Evolutionary conservation across 2,888 invertebrate species (phyloP).

Genomic region (Cataglyphis rosenhaueri): DNA sequence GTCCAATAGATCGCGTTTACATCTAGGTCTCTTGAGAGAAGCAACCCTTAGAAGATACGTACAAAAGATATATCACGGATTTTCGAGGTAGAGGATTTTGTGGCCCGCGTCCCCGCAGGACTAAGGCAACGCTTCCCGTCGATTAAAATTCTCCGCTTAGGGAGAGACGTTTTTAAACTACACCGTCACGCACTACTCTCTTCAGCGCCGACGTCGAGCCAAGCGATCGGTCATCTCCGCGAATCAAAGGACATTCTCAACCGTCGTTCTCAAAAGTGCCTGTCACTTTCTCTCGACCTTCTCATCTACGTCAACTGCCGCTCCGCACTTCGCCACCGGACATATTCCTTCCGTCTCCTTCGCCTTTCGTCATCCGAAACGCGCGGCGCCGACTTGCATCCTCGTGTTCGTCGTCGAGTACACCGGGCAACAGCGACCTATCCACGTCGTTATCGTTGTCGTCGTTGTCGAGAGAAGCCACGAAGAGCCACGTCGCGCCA

Average conservation of each 20-base stretch:
- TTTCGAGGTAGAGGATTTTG: slow-evolving; percentile 68
- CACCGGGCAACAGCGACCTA: slow-evolving; percentile 18
- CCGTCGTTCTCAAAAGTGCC: slow-evolving; percentile 28
- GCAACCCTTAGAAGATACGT: slow-evolving; percentile 65
- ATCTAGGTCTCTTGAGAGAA: slow-evolving; percentile 11
- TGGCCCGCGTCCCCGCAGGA: slow-evolving; percentile 28
- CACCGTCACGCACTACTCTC: slow-evolving; percentile 17
- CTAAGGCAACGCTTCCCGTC: slow-evolving; percentile 66
- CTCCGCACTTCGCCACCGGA: slow-evolving; percentile 46
- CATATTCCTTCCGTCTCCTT: slow-evolving; percentile 52
- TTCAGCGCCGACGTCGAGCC: slow-evolving; percentile 9
- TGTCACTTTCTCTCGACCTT: slow-evolving; percentile 1
- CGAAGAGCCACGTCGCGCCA: slow-evolving; percentile 65
- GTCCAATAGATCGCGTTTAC: not conserved
- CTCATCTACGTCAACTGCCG: slow-evolving; percentile 68
- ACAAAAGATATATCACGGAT: slow-evolving; percentile 72
- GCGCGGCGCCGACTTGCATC: slow-evolving; percentile 23
- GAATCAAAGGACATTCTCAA: slow-evolving; percentile 24
- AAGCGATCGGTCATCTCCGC: slow-evolving; percentile 40
- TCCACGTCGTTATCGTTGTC: slow-evolving; percentile 48
- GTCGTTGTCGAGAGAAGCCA: slow-evolving; percentile 35
- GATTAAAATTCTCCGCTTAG: not conserved
- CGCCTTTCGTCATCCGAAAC: slow-evolving; percentile 38
- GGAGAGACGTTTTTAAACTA: not conserved
- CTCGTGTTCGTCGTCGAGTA: slow-evolving; percentile 22